These are phyloP conservation scores for Bostrychus sinensis DNA, from an alignment of 2,113 vertebrate species.

Conservation along the genomic window DNA sequence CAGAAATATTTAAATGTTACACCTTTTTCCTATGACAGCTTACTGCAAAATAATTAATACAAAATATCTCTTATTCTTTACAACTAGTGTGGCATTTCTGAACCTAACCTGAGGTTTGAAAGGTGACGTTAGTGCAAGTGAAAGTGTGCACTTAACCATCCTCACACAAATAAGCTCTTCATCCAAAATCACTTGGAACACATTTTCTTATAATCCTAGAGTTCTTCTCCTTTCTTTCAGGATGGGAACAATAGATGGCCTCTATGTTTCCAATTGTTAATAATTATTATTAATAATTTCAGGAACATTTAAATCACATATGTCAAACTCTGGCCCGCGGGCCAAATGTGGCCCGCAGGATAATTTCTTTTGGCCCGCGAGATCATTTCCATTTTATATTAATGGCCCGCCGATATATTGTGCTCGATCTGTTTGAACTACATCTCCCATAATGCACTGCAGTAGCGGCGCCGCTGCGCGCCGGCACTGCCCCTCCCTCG, in stretches of 20 bases:
- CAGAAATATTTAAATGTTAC: no score
- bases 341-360: no score
- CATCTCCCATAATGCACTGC: no score
- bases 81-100: neutral
- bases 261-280: constrained; percentile 26
- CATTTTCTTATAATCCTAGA: constrained; percentile 57
- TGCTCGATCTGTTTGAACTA: no score
- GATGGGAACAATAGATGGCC: constrained; percentile 46
- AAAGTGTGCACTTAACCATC: constrained; percentile 15
- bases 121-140: neutral
- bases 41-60: constrained; percentile 25
- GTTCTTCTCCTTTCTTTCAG: constrained; percentile 43
- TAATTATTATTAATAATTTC: no score
- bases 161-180: constrained; percentile 37
- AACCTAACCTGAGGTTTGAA: constrained; percentile 18
- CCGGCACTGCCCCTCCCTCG: no score
- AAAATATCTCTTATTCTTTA: constrained; percentile 38
- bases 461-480: no score
- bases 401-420: no score
- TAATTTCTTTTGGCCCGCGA: no score
- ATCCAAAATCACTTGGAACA: constrained; percentile 58
- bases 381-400: no score
- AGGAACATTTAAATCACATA: no score
- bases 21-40: constrained; percentile 33
- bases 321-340: no score